These are phyloP conservation scores for Argyresthia goedartella DNA, from an alignment of 2,888 invertebrate genomes.

Conservation along the genomic window DNA sequence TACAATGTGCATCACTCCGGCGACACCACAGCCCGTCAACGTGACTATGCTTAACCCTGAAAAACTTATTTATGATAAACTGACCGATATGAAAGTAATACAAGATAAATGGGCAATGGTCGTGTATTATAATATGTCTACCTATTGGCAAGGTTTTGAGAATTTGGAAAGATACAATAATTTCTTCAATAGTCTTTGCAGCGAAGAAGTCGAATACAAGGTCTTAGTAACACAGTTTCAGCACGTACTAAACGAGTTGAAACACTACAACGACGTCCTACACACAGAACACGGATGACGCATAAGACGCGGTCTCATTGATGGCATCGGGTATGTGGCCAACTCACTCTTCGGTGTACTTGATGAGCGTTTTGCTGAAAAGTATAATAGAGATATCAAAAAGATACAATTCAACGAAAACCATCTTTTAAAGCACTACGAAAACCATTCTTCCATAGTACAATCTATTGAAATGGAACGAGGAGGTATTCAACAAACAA, in stretches of 20 bases:
- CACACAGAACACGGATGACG: neutral
- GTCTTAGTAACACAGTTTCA: neutral
- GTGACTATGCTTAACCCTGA: neutral
- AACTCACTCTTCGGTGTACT: constrained; percentile 14
- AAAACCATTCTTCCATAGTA: neutral
- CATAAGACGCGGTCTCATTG: neutral
- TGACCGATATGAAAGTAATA: neutral
- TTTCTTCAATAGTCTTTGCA: neutral
- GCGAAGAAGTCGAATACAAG: neutral
- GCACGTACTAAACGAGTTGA: neutral
- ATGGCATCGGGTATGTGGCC: constrained; percentile 9
- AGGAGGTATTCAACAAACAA: neutral
- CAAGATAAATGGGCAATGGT: neutral
- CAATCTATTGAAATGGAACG: neutral
- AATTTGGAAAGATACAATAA: neutral
- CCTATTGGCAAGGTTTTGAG: neutral
- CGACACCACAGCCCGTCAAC: neutral
- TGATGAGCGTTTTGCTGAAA: neutral
- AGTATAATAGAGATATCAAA: neutral
- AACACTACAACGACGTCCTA: neutral
- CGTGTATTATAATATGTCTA: neutral
- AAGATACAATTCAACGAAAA: neutral
- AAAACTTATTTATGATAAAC: neutral
- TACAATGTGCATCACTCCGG: neutral
- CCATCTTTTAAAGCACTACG: neutral